A percentile compares a stretch with the other conserved stretches of the same genome.
These are phyloP conservation scores for Nephrotoma appendiculata DNA, from an alignment of 2,888 invertebrate genomes.

Conservation along the genomic window DNA sequence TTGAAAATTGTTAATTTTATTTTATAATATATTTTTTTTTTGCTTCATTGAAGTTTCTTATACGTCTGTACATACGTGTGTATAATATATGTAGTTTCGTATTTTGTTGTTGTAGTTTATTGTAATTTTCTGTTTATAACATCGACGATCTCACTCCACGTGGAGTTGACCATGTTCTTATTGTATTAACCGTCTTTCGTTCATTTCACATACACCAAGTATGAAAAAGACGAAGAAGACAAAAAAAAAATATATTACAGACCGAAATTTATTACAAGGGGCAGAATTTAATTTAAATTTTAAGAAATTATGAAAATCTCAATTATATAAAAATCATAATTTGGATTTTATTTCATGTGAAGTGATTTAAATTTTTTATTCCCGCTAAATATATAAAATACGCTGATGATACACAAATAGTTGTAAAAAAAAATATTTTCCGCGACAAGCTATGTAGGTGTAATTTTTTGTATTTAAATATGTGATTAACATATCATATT, in stretches of 20 bases:
- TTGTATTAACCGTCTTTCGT: neutral
- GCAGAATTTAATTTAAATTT: neutral
- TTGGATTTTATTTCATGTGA: neutral
- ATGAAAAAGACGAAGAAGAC: neutral
- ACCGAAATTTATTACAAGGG: neutral
- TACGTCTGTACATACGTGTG: neutral
- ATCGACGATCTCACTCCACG: neutral
- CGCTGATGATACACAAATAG: neutral
- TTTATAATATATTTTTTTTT: neutral
- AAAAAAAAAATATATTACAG: neutral
- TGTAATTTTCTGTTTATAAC: neutral
- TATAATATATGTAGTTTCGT: neutral
- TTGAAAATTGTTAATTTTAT: neutral
- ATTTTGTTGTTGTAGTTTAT: neutral
- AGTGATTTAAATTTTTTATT: neutral
- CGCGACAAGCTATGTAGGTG: neutral
- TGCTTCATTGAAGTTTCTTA: neutral
- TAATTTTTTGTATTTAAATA: neutral
- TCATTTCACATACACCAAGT: neutral
- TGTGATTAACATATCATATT: neutral
- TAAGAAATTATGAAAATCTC: neutral
- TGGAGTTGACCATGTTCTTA: neutral
- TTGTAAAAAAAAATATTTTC: neutral
- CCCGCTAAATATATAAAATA: neutral
- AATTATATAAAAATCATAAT: neutral